Base-by-base conservation (phyloP, 2,888 invertebrate genomes). In the Isoperla grammatica region DNA sequence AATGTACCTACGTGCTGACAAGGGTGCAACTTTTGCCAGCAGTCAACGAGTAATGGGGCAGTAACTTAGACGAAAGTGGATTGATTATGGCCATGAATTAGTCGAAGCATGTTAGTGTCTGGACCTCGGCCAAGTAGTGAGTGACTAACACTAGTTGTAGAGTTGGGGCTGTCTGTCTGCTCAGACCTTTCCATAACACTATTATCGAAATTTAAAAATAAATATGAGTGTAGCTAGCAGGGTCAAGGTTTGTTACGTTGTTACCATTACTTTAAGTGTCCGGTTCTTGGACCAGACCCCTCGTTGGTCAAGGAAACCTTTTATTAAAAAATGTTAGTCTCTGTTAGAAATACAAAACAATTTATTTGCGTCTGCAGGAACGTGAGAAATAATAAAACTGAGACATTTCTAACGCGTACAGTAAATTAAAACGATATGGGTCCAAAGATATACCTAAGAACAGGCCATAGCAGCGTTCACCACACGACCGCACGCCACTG, bases 301-400 rank as follows among this genome's bases (percentile, higher is more conserved):
- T 4, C 15, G 4, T 45, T 45, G 13, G 13, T 45, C 17, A 45
- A 8, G 45, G 17, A 45, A 45, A 45, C 45, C 45, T 45, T 45
- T 45, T 45, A 45, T 17, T 45, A 45, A 17, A 45, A 45, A 15
- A 45, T 45, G 45, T 45, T 45, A 45, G 19, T 17, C 13, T 45
- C 11, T 13, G 13, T 45, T 45, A 17, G 11, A 45, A 11, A 45
- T 19, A 45, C 19, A 17, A 37, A 53, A 15, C 15, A 53, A 53
- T 53, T 37, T 37, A 53, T 37, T 37, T 39, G 37, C 53, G 15
- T 13, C 53, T 11, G 20, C n/a, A 19, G 11, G 19, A 39, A 53
- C 53, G 53, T 53, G 53, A 53, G 53, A 53, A 53, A 53, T 53
- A 35, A 53, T 53, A 53, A 53, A 15, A n/a, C 5, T 17, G 19